phyloP scores from a whole-genome alignment of 1,140 invertebrate species.

The Paracyclopina nana region DNA sequence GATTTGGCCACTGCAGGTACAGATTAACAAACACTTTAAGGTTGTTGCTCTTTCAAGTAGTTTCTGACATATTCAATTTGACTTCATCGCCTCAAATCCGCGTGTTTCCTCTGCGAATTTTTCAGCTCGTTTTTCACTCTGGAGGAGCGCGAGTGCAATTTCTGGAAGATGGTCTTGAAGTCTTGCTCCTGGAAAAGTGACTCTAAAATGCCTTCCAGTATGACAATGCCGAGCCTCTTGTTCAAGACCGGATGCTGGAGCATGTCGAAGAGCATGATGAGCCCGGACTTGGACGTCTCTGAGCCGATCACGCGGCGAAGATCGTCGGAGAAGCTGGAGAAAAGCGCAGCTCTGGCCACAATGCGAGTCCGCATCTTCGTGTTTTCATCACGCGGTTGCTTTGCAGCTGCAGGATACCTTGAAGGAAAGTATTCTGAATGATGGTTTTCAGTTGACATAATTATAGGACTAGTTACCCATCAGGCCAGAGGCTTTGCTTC shows the following conservation, averaged over 20 bases:
- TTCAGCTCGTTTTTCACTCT: slow-evolving; percentile 15
- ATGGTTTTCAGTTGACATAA: too few relatives aligned
- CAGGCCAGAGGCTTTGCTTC: slow-evolving; percentile 64
- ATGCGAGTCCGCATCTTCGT: slow-evolving; percentile 57
- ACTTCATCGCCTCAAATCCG: neutral
- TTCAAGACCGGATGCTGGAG: slow-evolving; percentile 34
- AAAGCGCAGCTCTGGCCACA: slow-evolving; percentile 58
- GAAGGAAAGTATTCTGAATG: too few relatives aligned
- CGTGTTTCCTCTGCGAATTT: slow-evolving; percentile 7
- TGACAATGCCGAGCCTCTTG: slow-evolving; percentile 31
- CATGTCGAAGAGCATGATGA: slow-evolving; percentile 33
- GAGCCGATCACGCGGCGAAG: slow-evolving; percentile 30
- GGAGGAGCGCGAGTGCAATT: slow-evolving; percentile 27
- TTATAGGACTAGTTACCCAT: too few relatives aligned
- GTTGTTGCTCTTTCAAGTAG: too few relatives aligned
- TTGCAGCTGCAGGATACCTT: slow-evolving; percentile 37
- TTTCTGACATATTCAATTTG: too few relatives aligned
- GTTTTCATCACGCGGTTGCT: slow-evolving; percentile 40
- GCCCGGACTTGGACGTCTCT: slow-evolving; percentile 31
- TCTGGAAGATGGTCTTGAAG: slow-evolving; percentile 30
- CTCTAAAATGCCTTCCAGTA: slow-evolving; percentile 33
- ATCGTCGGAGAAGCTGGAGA: slow-evolving; percentile 52
- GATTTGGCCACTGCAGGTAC: too few relatives aligned
- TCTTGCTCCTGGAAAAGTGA: slow-evolving; percentile 34
- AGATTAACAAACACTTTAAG: too few relatives aligned